These are phyloP conservation scores for Psilanteris sp. DNA, from an alignment of 1,140 invertebrate species.

Conservation along the genomic window DNA sequence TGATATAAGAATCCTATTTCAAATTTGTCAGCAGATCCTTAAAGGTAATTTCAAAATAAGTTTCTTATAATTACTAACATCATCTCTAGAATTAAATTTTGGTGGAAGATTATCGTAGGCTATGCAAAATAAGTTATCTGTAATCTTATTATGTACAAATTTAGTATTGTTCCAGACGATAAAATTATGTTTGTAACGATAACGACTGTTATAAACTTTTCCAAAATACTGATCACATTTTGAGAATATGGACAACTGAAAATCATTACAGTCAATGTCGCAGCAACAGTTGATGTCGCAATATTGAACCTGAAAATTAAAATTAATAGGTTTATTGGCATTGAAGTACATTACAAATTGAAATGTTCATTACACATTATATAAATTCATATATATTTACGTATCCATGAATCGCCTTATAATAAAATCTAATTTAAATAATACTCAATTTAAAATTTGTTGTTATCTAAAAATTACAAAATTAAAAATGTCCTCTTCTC, in stretches of 20 bases:
- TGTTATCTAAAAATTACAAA: too few relatives aligned
- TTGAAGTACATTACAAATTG: too few relatives aligned
- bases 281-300: constrained; percentile 79
- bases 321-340: too few relatives aligned
- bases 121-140: constrained; percentile 77
- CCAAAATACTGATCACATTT: constrained; percentile 67
- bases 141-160: constrained; percentile 74
- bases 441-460: too few relatives aligned
- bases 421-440: too few relatives aligned
- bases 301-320: constrained; percentile 56
- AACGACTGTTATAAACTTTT: constrained; percentile 74
- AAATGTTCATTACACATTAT: too few relatives aligned
- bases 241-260: constrained; percentile 72
- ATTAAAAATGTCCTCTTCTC: too few relatives aligned
- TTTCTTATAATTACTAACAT: constrained; percentile 63
- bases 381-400: too few relatives aligned
- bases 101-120: constrained; percentile 77
- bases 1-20: too few relatives aligned
- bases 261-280: constrained; percentile 74
- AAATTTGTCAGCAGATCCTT: too few relatives aligned
- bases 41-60: too few relatives aligned
- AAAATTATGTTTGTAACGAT: constrained; percentile 75
- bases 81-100: constrained; percentile 66
- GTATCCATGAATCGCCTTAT: too few relatives aligned
- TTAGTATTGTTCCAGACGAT: constrained; percentile 74